These are phyloP conservation scores for Strongylocentrotus purpuratus DNA, from an alignment of 35 echinoderm and acorn worm genomes.

Conservation along the genomic window DNA sequence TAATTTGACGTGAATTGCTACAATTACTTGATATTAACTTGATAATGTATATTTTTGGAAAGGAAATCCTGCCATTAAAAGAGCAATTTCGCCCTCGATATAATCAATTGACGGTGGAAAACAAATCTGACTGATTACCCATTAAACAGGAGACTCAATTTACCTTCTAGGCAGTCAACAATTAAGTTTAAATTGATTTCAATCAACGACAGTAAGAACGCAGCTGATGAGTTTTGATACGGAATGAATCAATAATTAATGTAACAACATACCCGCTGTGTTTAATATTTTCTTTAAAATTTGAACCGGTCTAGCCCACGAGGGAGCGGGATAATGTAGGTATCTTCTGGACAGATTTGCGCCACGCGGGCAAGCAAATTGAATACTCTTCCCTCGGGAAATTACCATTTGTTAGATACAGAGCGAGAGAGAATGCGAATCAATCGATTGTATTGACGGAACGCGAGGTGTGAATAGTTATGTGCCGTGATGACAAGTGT, in stretches of 20 bases:
- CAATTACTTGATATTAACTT: too few species aligned
- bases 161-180: background rate
- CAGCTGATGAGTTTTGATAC: background rate
- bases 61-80: too few species aligned
- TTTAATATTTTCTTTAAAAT: background rate
- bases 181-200: background rate
- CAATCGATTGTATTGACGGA: background rate
- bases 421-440: background rate
- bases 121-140: background rate
- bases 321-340: background rate
- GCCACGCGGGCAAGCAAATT: background rate
- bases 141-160: background rate
- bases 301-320: background rate
- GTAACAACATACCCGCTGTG: background rate
- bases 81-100: too few species aligned
- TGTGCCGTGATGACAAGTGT: background rate
- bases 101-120: too few species aligned
- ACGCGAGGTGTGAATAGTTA: background rate
- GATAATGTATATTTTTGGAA: too few species aligned
- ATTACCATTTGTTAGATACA: background rate
- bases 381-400: background rate
- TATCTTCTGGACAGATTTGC: background rate
- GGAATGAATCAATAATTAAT: background rate
- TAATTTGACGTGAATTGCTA: too few species aligned
- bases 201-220: background rate